These are phyloP conservation scores for Distichodus sexfasciatus DNA, from an alignment of 2,797 vertebrate species.

Conservation along the genomic window DNA sequence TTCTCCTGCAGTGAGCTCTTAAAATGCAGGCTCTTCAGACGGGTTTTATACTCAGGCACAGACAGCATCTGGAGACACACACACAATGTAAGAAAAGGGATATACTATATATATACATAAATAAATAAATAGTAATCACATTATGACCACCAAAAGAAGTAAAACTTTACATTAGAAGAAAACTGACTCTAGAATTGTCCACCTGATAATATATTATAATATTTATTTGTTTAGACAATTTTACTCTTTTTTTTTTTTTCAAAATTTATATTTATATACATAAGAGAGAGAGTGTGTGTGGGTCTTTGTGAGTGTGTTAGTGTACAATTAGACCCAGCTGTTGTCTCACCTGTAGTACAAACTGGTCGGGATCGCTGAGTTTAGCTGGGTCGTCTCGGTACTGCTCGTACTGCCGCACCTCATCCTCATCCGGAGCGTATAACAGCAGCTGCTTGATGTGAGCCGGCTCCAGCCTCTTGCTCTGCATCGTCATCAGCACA, in stretches of 20 bases:
- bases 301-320: too few species aligned
- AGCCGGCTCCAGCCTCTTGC: conserved; percentile 84
- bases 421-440: conserved; percentile 89
- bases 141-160: too few species aligned
- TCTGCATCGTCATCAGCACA: conserved; percentile 88
- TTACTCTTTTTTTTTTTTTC: too few species aligned
- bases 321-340: background rate
- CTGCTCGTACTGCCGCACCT: conserved; percentile 86
- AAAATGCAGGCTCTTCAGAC: conserved; percentile 89
- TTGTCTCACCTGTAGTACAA: conserved; percentile 86
- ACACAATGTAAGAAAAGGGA: too few species aligned
- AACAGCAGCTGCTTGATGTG: conserved; percentile 95
- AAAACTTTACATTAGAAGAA: too few species aligned
- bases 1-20: conserved; percentile 94
- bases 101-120: too few species aligned
- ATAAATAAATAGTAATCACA: too few species aligned
- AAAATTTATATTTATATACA: too few species aligned
- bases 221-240: too few species aligned
- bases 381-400: conserved; percentile 83
- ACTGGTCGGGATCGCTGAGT: conserved; percentile 95
- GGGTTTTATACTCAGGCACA: conserved; percentile 90
- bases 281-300: too few species aligned
- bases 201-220: too few species aligned
- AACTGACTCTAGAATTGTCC: too few species aligned
- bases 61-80: conserved; percentile 82